phyloP scores from a whole-genome alignment of 2,888 invertebrate genomes.

The Ophion obscuratus region DNA sequence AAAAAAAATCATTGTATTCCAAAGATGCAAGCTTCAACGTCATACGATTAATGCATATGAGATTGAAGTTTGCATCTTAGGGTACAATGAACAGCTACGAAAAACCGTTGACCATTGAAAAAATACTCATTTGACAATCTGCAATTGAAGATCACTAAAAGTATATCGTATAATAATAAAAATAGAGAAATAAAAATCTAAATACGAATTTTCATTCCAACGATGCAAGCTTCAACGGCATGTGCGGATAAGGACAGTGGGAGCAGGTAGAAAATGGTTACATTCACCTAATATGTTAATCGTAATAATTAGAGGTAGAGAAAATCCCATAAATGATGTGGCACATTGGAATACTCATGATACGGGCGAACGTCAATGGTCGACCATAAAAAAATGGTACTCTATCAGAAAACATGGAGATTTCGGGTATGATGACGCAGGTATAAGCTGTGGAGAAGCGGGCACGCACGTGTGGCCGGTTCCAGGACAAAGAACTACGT shows the following conservation, averaged over 20 bases:
- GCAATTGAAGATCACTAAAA: not conserved
- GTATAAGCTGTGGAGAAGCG: slow-evolving; percentile 1
- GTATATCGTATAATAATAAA: not conserved
- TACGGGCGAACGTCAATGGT: too few relatives aligned
- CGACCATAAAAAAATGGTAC: not conserved
- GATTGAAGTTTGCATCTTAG: too few relatives aligned
- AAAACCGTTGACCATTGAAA: too few relatives aligned
- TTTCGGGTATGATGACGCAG: not conserved
- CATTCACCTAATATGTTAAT: not conserved
- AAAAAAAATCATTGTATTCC: too few relatives aligned
- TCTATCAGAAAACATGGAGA: not conserved
- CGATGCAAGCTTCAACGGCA: not conserved
- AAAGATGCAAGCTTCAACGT: too few relatives aligned
- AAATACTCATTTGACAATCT: not conserved
- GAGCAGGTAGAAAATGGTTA: not conserved
- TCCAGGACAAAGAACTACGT: slow-evolving; percentile 46
- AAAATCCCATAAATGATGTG: not conserved
- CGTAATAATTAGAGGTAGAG: not conserved
- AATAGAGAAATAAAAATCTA: not conserved
- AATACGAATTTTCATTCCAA: not conserved
- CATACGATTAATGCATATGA: too few relatives aligned
- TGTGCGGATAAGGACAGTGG: not conserved
- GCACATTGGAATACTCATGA: not conserved
- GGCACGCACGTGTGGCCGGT: not conserved
- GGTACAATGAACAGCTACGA: too few relatives aligned